Evolutionary conservation across 1,140 invertebrate genomes (phyloP), one percentile per base, ranked within the genome.

Genomic region (Diabrotica virgifera): DNA sequence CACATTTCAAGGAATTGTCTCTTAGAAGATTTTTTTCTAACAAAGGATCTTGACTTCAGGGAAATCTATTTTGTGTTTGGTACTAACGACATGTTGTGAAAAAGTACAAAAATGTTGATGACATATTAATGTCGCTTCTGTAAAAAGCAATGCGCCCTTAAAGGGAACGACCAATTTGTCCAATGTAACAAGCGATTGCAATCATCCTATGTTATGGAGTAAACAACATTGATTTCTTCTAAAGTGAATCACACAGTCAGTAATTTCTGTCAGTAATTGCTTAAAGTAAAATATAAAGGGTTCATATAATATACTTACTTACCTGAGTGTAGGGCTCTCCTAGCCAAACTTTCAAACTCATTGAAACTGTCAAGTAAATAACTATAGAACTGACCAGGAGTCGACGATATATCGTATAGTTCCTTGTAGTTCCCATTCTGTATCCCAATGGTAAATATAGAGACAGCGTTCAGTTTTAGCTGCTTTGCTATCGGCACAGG

Each of bases 321-420:
- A 88, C 88, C 88, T 77, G 87, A 83, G 76, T 90, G 89, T 5
- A 90, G 74, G 8, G 89, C 89, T 69, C 87, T 79, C 62, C 88
- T 77, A 3, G 88, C 89, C 14, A 91, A 74, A 46, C 86, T 85
- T 74, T 90, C 88, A 73, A 91, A 90, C 74, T 90, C 87, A 52
- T 85, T 80, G 78, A 90, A 91, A 70, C 86, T 88, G 63, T 89
- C 86, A 9, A 91, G 76, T 8, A 91, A 82, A 70, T 86, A 91
- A 62, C 86, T 87, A 67, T 89, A 84, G 69, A 86, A 84, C 68
- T 86, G 81, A 24, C 83, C 83, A 4, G 88, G 88, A 40, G 81
- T 78, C 0, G 86, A 87, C 3, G 89, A 86, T 80, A 91, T 85
- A 56, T 88, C 85, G 65, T 83, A 82, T 13, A 90, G 75, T 73